Base-by-base conservation (phyloP, 2,888 invertebrate species). In the Oxyteleia sp. region DNA sequence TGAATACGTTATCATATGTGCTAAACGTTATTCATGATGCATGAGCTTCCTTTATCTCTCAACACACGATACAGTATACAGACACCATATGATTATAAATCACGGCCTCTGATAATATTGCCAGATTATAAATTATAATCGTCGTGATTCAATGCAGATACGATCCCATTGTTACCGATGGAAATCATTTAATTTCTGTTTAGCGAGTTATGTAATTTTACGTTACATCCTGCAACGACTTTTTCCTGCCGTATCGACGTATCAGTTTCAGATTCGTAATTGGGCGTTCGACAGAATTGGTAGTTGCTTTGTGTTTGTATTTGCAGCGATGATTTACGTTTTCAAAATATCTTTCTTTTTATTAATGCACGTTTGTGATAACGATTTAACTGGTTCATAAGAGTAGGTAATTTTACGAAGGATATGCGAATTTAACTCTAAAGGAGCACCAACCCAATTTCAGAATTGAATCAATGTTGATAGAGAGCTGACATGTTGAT, bases 21-120 rank as follows among this genome's bases (percentile, higher is more conserved):
- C 61, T 78, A 72, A 82, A 76, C 71, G 71, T 76, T 82, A 76
- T 71, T 71, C 76, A 71, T 63, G 81, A 69, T 81, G 69, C 69
- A 63, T 66, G 59, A 68, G 63, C 59, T 68, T 76, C 59, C 69
- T 75, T 82, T 76, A 71, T 75, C 69, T 81, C 53, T 38, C 13
- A 32, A 43, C 49, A 11, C 20, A 49, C 47, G 45, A 55, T 72
- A 51, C 64, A 41, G 29, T 35, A 32, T 35, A 43, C 59, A 16
- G 51, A 66, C 71, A 51, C 59, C 45, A 43, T 57, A 72, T 57
- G 80, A 59, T 55, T 74, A 61, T 82, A 76, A 75, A 82, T 82
- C 57, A 76, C 38, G 11, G 26, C 45, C 75, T 69, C 51, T 61
- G 68, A 75, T 69, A 71, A 57, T 69, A 75, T 68, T 75, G 32